Evolutionary conservation across 2,888 invertebrate genomes (phyloP).

Genomic region (Trypoxylon attenuatum): DNA sequence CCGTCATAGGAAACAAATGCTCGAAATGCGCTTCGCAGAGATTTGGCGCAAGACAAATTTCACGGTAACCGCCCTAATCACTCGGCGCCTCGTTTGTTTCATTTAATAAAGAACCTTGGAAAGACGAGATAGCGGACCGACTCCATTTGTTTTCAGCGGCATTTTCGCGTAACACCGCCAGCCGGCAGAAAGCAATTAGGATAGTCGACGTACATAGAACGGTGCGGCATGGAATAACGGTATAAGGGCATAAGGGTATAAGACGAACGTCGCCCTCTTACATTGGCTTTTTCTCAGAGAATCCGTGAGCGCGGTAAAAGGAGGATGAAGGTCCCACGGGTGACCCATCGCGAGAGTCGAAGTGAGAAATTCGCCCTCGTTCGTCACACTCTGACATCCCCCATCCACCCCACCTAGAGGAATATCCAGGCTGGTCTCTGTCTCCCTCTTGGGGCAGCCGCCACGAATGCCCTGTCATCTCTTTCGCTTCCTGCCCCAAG

Average conservation of each 20-base stretch:
- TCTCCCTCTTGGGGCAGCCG: constrained; percentile 39
- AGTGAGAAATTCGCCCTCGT: constrained; percentile 62
- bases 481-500: constrained; percentile 32
- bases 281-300: constrained; percentile 21
- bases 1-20: background rate
- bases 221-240: no score
- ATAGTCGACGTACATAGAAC: no score
- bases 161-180: constrained; percentile 15
- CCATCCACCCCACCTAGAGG: constrained; percentile 46
- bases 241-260: no score
- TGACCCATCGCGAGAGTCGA: constrained; percentile 50
- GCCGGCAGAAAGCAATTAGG: constrained; percentile 47
- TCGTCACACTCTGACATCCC: constrained; percentile 62
- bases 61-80: constrained; percentile 23
- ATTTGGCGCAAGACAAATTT: constrained; percentile 5
- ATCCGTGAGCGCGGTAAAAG: constrained; percentile 45
- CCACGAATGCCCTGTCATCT: constrained; percentile 65
- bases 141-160: constrained; percentile 33
- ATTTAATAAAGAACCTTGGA: constrained; percentile 31
- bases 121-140: constrained; percentile 15
- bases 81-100: constrained; percentile 14
- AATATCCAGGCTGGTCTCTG: constrained; percentile 14
- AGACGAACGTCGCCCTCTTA: constrained; percentile 8
- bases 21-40: background rate
- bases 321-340: constrained; percentile 59